phyloP scores from a whole-genome alignment of 2,113 vertebrate species.

The Oncorhynchus nerka region DNA sequence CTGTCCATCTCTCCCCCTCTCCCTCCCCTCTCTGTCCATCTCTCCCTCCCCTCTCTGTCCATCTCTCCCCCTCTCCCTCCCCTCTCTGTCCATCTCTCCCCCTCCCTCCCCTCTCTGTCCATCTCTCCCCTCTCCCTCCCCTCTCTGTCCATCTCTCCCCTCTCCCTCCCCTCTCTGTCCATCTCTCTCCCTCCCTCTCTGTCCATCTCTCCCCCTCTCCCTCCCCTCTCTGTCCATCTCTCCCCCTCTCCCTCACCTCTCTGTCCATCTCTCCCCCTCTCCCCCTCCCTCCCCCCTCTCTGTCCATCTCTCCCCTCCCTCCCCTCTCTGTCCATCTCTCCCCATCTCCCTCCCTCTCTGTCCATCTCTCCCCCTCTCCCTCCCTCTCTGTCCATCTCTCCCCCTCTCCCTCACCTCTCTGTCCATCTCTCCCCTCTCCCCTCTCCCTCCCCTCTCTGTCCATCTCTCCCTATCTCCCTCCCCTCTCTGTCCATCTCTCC shows the following conservation, averaged over 20 bases:
- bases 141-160: too few species aligned
- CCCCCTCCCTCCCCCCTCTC: neutral
- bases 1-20: neutral
- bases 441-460: neutral
- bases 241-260: neutral
- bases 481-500: too few species aligned
- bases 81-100: too few species aligned
- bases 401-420: neutral
- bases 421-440: neutral
- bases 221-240: neutral
- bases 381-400: neutral
- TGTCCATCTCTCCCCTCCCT: too few species aligned
- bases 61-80: neutral
- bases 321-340: neutral
- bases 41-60: neutral
- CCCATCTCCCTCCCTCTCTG: neutral
- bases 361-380: neutral
- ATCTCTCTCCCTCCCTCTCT: neutral
- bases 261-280: neutral
- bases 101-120: neutral
- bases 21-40: neutral
- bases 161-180: neutral
- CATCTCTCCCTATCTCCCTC: too few species aligned
- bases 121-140: neutral
- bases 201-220: neutral